phyloP scores from a whole-genome alignment of 2,888 invertebrate genomes.

The Loripinus fragilis region DNA sequence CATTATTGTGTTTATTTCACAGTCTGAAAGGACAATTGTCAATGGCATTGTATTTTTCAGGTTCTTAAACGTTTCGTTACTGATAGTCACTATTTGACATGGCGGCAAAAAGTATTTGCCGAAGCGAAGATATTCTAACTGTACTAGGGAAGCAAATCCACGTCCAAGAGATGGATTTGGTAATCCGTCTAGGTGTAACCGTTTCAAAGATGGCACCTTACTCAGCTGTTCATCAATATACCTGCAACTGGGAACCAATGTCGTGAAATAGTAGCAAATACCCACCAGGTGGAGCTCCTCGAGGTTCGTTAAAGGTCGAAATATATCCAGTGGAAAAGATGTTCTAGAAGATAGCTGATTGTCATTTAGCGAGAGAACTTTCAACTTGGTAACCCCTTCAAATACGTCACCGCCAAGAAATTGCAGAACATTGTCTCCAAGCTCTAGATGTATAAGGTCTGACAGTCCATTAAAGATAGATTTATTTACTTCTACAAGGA shows the following conservation, averaged over 20 bases:
- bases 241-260: background rate
- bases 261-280: background rate
- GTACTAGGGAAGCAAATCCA: background rate
- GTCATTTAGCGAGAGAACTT: background rate
- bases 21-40: background rate
- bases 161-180: background rate
- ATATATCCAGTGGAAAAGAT: background rate
- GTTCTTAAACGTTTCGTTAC: background rate
- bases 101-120: background rate
- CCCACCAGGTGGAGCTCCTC: background rate
- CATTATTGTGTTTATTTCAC: background rate
- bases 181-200: background rate
- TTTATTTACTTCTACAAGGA: background rate
- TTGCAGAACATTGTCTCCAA: background rate
- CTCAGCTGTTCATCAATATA: background rate
- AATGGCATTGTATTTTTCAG: background rate
- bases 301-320: background rate
- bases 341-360: background rate
- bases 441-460: background rate
- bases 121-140: background rate
- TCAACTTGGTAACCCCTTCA: background rate
- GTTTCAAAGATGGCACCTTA: background rate
- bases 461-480: background rate
- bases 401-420: background rate
- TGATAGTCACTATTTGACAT: background rate